Evolutionary conservation across 92 coral and sea anemone species (phyloP).

Genomic region (Anthopleura xanthogrammica): DNA sequence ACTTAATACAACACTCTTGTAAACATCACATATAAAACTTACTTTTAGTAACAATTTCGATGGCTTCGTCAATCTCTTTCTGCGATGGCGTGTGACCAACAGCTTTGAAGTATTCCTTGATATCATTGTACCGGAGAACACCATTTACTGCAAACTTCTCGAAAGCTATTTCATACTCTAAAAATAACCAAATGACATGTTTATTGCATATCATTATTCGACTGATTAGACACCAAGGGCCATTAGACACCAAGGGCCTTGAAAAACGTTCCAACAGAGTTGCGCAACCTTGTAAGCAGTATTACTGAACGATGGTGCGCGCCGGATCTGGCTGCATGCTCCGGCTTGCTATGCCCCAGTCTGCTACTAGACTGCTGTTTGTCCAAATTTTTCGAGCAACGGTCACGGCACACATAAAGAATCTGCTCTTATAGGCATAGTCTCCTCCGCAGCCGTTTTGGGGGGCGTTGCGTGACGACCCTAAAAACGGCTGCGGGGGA

Average conservation of each 20-base stretch:
- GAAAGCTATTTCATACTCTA: slow-evolving; percentile 93
- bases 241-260: not conserved
- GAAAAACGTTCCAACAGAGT: no score
- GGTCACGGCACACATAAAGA: no score
- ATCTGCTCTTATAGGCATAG: no score
- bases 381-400: no score
- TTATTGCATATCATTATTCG: not conserved
- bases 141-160: slow-evolving; percentile 88
- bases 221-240: not conserved
- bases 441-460: no score
- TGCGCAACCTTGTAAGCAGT: no score
- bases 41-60: slow-evolving; percentile 86
- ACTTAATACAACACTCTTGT: not conserved
- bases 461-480: no score
- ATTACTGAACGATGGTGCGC: no score
- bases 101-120: slow-evolving; percentile 83
- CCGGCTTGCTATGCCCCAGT: no score
- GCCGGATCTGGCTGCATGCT: no score
- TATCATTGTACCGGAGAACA: slow-evolving; percentile 72
- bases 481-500: no score
- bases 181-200: not conserved
- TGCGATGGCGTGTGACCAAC: slow-evolving; percentile 91
- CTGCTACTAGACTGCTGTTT: no score
- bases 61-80: slow-evolving; percentile 95
- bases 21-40: slow-evolving; percentile 2